Base-by-base conservation (phyloP, 2,797 vertebrate genomes). In the Catostomus latipinnis region DNA sequence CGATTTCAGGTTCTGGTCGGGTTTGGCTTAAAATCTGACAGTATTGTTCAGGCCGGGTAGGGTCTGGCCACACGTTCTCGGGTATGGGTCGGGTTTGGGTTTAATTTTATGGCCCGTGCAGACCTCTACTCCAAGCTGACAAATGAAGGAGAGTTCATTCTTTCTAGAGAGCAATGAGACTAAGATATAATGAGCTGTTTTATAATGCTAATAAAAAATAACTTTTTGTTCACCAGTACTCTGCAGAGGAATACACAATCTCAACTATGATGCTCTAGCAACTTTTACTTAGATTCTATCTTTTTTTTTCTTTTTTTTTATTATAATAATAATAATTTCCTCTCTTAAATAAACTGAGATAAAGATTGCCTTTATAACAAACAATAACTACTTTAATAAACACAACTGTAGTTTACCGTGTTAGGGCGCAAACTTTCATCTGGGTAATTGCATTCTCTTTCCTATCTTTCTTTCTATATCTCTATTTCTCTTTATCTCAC, bases 121-220 rank as follows among this genome's bases (percentile, higher is more conserved):
- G 34, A 34, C 34, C 34, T 34, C 34, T 34, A 34, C 34, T 34
- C 22, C 60, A 68, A 60, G 84, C 61, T 84, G 76, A 68, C 65
- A 81, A 22, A 11, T 68, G 56, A 58, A 48, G 13, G 63, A 34
- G 69, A 80, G 65, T 83, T 81, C 76, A 89, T 83, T 69, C 67
- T 87, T 89, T 88, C 84, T 50, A 69, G 74, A 81, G 62, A 75
- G 66, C 62, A 68, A 56, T 22, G 16, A 43, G 18, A 6, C 70
- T 70, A 22, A 10, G 22, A 12, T 6, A 18, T 2, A 16, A 14
- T 60, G 43, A 43, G 5, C 4, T 77, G 74, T 34, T 34, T 22
- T 3, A 34, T 48, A 52, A 74, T 58, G 61, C 50, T 49, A 75
- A 57, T 73, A 18, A 16, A 1, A 52, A 74, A 78, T 11, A 77